phyloP scores from a whole-genome alignment of 2,797 vertebrate genomes.

The Hephaestus fuliginosus region DNA sequence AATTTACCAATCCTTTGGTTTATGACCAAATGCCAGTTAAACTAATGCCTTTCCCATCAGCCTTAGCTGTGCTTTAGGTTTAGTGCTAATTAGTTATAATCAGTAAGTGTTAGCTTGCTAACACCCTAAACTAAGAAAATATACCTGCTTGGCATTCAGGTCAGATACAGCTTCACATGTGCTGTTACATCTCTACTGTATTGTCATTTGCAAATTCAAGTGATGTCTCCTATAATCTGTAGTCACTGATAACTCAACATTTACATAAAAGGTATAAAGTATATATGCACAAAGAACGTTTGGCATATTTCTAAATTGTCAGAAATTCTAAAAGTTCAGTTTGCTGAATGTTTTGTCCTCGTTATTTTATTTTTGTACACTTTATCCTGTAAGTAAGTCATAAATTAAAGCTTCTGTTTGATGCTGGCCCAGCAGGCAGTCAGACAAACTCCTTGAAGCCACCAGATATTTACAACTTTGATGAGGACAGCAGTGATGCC shows the following conservation, averaged over 20 bases:
- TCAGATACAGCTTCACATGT: too few relatives aligned
- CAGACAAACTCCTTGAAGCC: slow-evolving; percentile 83
- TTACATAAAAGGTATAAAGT: not conserved
- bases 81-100: not conserved
- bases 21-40: not conserved
- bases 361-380: too few relatives aligned
- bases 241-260: not conserved
- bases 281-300: not conserved
- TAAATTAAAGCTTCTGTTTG: slow-evolving; percentile 14
- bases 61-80: not conserved
- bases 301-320: too few relatives aligned
- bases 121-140: too few relatives aligned
- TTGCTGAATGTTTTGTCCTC: not conserved
- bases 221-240: not conserved
- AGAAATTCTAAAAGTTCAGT: not conserved
- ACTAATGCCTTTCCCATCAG: not conserved
- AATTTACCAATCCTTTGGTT: not conserved
- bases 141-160: too few relatives aligned
- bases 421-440: slow-evolving; percentile 73
- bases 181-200: not conserved
- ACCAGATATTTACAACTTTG: slow-evolving; percentile 92
- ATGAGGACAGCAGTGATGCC: slow-evolving; percentile 94
- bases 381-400: slow-evolving; percentile 5
- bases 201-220: not conserved
- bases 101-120: not conserved